These are phyloP conservation scores for Eurystomus gularis DNA, from an alignment of 2,113 vertebrate species.

Conservation along the genomic window DNA sequence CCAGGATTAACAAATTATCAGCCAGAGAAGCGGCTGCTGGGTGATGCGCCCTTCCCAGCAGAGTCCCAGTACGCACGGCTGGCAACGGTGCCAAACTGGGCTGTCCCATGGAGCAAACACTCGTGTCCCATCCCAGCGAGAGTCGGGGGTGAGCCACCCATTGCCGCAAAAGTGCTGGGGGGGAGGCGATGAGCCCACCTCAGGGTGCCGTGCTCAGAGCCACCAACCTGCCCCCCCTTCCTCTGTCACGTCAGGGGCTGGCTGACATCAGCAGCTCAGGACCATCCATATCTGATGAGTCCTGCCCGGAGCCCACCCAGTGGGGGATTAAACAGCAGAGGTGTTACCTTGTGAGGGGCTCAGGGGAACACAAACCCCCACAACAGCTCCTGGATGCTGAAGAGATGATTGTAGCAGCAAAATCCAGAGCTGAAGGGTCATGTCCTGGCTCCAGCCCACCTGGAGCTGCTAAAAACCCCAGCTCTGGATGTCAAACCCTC, in stretches of 20 bases:
- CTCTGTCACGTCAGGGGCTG: not conserved
- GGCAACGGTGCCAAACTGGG: not conserved
- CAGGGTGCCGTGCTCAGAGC: not conserved
- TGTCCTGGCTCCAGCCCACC: too few species aligned
- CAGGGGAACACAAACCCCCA: not conserved
- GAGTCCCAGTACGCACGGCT: rapidly evolving
- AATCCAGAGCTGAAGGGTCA: too few species aligned
- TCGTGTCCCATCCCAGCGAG: rapidly evolving
- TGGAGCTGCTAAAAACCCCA: too few species aligned
- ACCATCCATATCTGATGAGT: not conserved
- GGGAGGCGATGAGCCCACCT: not conserved
- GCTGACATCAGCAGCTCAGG: not conserved
- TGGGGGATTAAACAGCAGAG: not conserved
- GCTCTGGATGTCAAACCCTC: too few species aligned
- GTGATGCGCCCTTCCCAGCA: not conserved
- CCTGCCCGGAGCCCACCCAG: not conserved
- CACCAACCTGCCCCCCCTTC: not conserved
- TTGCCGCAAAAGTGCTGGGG: not conserved
- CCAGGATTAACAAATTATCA: rapidly evolving
- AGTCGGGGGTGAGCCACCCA: not conserved
- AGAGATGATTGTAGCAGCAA: too few species aligned
- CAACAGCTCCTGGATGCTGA: too few species aligned
- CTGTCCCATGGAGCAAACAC: not conserved
- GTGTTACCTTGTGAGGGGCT: too few species aligned
- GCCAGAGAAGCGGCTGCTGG: rapidly evolving